Base-by-base conservation (phyloP, 2,797 vertebrate species). In the Argentina silus region DNA sequence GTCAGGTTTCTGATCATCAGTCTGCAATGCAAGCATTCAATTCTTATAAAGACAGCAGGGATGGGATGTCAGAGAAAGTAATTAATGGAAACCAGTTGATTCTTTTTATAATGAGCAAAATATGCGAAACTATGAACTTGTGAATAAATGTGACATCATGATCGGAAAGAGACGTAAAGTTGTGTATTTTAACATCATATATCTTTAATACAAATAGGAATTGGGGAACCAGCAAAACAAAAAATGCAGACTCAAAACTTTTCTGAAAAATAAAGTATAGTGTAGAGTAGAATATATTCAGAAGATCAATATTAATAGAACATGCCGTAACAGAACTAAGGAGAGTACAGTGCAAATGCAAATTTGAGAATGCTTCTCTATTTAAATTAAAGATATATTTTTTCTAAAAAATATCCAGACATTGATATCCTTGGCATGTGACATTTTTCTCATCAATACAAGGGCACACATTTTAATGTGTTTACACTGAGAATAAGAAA, bases 121-220 rank as follows among this genome's bases (percentile, higher is more conserved):
- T 47, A 47, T 47, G 9, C 44, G 11, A 48, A 8, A 12, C 47
- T 48, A 48, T 48, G 27, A 36, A 4, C 27, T 36, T 36, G 27
- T 57, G 17, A 57, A 19, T 59, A 59, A 59, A 59, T n/a, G n/a
- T n/a, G n/a, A n/a, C n/a, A n/a, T 36, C 27, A 36, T 36, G 27
- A 36, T 36, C 4, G 27, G 27, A 36, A 36, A 36, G 27, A 36
- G 47, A 51, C 5, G 50, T 17, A 21, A 66, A 7, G n/a, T 3
- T 19, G 62, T 23, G 23, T 73, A 71, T 83, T 84, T 83, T 83
- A 77, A 83, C 74, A 78, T 14, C 83, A 63, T 89, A 83, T 75
- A 79, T 12, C 84, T 67, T 89, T 87, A 90, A 83, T 91, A 86
- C 87, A 87, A 88, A 86, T 36, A 17, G 55, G 70, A 81, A 72